Base-by-base conservation (phyloP, 2,888 invertebrate genomes). In the Escarpia spicata region DNA sequence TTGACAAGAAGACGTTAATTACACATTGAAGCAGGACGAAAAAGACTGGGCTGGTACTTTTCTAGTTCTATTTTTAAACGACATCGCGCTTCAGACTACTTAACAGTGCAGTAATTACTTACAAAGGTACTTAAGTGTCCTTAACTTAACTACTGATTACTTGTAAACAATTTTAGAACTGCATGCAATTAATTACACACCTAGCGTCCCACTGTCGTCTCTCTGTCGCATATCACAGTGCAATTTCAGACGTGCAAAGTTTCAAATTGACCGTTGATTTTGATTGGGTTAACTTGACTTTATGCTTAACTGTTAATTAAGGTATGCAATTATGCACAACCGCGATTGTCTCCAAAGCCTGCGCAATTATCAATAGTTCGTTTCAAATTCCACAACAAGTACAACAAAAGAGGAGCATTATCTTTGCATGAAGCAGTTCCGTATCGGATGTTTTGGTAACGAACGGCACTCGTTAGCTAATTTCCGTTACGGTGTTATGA, bases 361-460 rank as follows among this genome's bases (percentile, higher is more conserved):
- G 75, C n/a, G 75, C 75, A 75, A 26, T 75, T 75, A 75, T n/a
- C 75, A 75, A 75, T 75, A 75, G 19, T 19, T 75, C 75, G 26
- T n/a, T 75, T 75, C 75, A 75, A 26, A n/a, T 19, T 75, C 6
- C 19, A 75, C 75, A 75, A 75, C 75, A 4, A 19, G 26, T 75
- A 26, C 75, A 75, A 75, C 75, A 75, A 26, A 75, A 75, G 75
- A 75, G 52, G 52, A 9, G 15, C 52, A 52, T 52, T 52, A 52
- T 52, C 9, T 52, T 15, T 52, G 52, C 52, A 52, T 52, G 52
- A 52, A 52, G 15, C 52, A 26, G 75, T 75, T n/a, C 75, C 19
- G n/a, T 75, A 19, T n/a, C 75, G 75, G 75, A 75, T 75, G 75
- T 75, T 75, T 75, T 75, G 75, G 75, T 75, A 75, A 75, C 19